Evolutionary conservation across 1,140 invertebrate genomes (phyloP).

Genomic region (Trichogramma pretiosum): DNA sequence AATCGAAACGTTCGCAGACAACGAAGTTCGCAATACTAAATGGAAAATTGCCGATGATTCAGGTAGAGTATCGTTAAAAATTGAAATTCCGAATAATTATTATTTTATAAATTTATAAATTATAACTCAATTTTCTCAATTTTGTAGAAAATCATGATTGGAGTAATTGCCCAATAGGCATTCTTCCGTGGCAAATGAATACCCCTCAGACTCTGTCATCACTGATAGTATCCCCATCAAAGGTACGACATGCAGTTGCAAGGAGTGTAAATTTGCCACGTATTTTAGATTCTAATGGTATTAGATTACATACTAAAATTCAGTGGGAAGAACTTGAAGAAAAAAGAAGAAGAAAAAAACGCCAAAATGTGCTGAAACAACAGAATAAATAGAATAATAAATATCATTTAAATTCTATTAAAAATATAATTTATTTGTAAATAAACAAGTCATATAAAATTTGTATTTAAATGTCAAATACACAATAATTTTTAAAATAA

Average conservation of each 20-base stretch:
- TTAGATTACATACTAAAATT: slow-evolving; percentile 28
- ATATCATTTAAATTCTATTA: too few relatives aligned
- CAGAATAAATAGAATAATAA: too few relatives aligned
- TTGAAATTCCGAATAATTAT: slow-evolving; percentile 21
- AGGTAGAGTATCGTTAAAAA: too few relatives aligned
- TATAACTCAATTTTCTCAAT: too few relatives aligned
- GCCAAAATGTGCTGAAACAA: too few relatives aligned
- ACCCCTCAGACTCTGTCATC: slow-evolving; percentile 21
- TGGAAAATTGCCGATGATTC: slow-evolving; percentile 25
- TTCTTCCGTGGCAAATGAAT: slow-evolving; percentile 39
- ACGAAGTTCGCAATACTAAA: slow-evolving; percentile 27
- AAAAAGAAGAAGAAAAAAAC: slow-evolving; percentile 27
- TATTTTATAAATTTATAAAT: slow-evolving; percentile 2
- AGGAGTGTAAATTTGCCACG: slow-evolving; percentile 26
- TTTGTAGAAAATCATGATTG: slow-evolving; percentile 26
- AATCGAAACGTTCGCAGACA: slow-evolving; percentile 18
- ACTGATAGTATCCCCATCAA: slow-evolving; percentile 6
- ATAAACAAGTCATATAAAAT: too few relatives aligned
- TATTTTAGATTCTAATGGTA: slow-evolving; percentile 24
- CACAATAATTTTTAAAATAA: too few relatives aligned
- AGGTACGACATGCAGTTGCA: slow-evolving; percentile 7
- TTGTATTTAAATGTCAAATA: too few relatives aligned
- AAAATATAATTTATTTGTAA: too few relatives aligned
- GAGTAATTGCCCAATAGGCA: slow-evolving; percentile 34
- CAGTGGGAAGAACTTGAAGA: slow-evolving; percentile 33